A percentile compares a stretch with the other conserved stretches of the same genome.
Conservation (phyloP, 2,797 vertebrate genomes). For the Gallinago stenura region DNA sequence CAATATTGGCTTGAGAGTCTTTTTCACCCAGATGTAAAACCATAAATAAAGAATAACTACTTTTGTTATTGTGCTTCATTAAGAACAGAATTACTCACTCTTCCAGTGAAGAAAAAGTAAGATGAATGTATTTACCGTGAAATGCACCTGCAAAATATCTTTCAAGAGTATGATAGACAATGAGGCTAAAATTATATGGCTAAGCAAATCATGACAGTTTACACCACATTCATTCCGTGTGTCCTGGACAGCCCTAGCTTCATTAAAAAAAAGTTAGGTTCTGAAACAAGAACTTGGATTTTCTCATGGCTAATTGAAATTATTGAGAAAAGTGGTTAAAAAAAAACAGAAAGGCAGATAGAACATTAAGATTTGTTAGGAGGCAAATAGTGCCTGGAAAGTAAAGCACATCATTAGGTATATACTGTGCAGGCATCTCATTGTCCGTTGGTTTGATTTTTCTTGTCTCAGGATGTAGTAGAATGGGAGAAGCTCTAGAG, state of each 20-base stretch:
- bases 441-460: not conserved
- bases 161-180: not conserved
- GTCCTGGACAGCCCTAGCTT: not conserved
- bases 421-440: rapidly evolving
- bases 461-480: rapidly evolving
- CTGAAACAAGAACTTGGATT: not conserved
- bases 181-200: not conserved
- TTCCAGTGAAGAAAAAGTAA: not conserved
- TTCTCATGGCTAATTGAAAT: not conserved
- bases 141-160: not conserved
- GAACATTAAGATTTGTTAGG: not conserved
- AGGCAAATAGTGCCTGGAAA: not conserved
- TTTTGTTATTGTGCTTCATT: not conserved
- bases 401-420: not conserved
- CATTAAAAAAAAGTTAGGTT: not conserved
- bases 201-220: not conserved
- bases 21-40: not conserved
- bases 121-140: not conserved
- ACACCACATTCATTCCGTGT: not conserved
- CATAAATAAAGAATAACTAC: not conserved
- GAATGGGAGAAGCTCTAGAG: not conserved
- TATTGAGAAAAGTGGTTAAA: not conserved
- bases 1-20: not conserved
- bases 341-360: not conserved
- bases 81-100: not conserved